Base-by-base conservation (phyloP, 2,888 invertebrate species). In the Chalcis sispes region DNA sequence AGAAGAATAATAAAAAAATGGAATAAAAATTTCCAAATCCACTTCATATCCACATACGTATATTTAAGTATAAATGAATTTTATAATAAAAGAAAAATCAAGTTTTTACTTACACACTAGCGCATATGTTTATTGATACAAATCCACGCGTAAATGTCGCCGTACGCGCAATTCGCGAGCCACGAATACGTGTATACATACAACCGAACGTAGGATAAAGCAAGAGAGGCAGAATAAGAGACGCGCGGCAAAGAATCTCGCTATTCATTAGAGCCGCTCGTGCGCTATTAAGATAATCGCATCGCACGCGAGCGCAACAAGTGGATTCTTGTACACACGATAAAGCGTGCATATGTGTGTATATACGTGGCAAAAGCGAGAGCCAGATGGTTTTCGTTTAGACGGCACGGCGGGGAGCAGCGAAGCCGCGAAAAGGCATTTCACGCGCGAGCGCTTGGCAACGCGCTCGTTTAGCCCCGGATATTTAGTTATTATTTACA, bases 211-310 rank as follows among this genome's bases (percentile, higher is more conserved):
- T n/a, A n/a, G n/a, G n/a, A n/a, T 2, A 15, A 23, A 18, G 58
- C 3, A 29, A n/a, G 61, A 42, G n/a, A 25, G 23, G 40, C 7
- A 5, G 52, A 15, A 50, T 36, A 18, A 48, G 59, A 20, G 50
- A 40, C 1, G n/a, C 15, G 23, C 10, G 42, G 4, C 2, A 50
- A 29, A 85, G 86, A 87, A 86, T 82, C 81, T 82, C 81, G 83
- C 85, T 85, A 85, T 86, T 87, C 87, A 86, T 87, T 87, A 87
- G 84, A 85, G 83, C 82, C 81, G 82, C 83, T 84, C 84, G 15
- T 13, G 83, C 83, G 85, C 84, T 86, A 86, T 87, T 86, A 86
- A 86, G 83, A 84, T 86, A 86, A 87, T 86, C 84, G 84, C 81
- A 79, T 82, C 80, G 79, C 79, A 75, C 77, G 50, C 54, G 13